Conservation (phyloP, 1,140 invertebrate species). For the Solen grandis region DNA sequence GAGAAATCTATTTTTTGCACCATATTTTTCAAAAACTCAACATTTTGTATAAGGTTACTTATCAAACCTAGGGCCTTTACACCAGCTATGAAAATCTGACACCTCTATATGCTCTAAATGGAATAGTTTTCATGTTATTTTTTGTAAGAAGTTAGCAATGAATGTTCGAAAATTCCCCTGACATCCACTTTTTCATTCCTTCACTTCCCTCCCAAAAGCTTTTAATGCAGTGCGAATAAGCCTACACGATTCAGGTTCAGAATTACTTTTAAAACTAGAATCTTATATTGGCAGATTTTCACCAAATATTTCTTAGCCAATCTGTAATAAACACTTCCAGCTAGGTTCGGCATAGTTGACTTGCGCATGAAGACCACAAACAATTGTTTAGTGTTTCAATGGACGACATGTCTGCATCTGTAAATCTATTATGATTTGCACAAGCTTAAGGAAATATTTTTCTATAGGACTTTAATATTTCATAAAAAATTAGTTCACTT, state of each 20-base stretch:
- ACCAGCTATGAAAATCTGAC: constrained; percentile 32
- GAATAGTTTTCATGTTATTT: constrained; percentile 5
- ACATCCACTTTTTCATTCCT: constrained; percentile 35
- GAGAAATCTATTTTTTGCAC: constrained; percentile 9
- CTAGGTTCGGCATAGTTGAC: constrained; percentile 4
- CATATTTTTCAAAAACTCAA: constrained; percentile 15
- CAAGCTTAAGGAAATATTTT: background rate
- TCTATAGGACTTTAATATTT: background rate
- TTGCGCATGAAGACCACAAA: constrained; percentile 12
- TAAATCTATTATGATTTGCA: background rate
- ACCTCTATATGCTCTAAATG: constrained; percentile 14
- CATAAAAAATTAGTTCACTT: background rate
- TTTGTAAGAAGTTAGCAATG: constrained; percentile 23
- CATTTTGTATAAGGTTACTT: constrained; percentile 15
- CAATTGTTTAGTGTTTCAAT: background rate
- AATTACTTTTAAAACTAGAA: background rate
- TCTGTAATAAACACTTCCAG: background rate
- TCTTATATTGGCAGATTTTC: background rate
- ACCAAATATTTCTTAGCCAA: background rate
- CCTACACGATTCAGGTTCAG: background rate
- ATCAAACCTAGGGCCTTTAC: constrained; percentile 2
- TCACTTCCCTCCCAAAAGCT: constrained; percentile 10
- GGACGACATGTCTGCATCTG: background rate
- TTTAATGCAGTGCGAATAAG: background rate
- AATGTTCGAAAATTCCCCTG: constrained; percentile 25